Evolutionary conservation across 2,888 invertebrate species (phyloP).

Genomic region (Oscheius sp.): DNA sequence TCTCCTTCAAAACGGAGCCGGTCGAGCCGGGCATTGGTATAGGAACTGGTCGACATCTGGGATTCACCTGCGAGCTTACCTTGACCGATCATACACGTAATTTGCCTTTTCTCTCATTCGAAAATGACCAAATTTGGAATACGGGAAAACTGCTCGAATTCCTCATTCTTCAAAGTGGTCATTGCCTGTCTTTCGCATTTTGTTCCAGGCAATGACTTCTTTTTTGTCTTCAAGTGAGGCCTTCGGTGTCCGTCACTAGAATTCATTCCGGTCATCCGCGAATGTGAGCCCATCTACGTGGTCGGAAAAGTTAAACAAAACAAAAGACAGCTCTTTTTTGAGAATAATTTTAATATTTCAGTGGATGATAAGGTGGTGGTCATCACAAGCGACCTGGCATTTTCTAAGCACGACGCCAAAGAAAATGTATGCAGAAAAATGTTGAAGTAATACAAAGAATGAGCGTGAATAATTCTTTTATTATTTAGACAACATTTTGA

Average conservation of each 20-base stretch:
- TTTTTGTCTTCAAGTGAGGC: background rate
- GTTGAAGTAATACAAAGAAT: slow-evolving; percentile 31
- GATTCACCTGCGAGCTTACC: slow-evolving; percentile 19
- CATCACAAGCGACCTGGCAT: slow-evolving; percentile 20
- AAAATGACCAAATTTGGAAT: slow-evolving; percentile 21
- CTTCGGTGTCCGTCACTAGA: slow-evolving; percentile 3
- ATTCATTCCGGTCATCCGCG: slow-evolving; percentile 30
- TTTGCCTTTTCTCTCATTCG: slow-evolving; percentile 29
- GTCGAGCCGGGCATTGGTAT: slow-evolving; percentile 22
- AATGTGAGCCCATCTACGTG: slow-evolving; percentile 31
- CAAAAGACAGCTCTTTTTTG: background rate
- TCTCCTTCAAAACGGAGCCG: slow-evolving; percentile 23
- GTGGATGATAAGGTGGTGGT: slow-evolving; percentile 22
- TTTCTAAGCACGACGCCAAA: slow-evolving; percentile 45
- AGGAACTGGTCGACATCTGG: slow-evolving; percentile 12
- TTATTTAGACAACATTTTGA: slow-evolving; percentile 25
- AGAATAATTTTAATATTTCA: background rate
- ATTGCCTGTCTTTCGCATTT: background rate
- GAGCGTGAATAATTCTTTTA: too few species aligned
- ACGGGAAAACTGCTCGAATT: background rate
- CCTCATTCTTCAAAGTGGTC: background rate
- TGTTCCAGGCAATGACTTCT: background rate
- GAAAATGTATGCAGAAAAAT: slow-evolving; percentile 42
- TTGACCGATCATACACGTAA: slow-evolving; percentile 35
- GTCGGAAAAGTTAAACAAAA: slow-evolving; percentile 14